Percentiles rank a stretch among this genome's conserved stretches.
Evolutionary conservation across 2,113 vertebrate genomes (phyloP).

Genomic region (Lepisosteus oculatus): DNA sequence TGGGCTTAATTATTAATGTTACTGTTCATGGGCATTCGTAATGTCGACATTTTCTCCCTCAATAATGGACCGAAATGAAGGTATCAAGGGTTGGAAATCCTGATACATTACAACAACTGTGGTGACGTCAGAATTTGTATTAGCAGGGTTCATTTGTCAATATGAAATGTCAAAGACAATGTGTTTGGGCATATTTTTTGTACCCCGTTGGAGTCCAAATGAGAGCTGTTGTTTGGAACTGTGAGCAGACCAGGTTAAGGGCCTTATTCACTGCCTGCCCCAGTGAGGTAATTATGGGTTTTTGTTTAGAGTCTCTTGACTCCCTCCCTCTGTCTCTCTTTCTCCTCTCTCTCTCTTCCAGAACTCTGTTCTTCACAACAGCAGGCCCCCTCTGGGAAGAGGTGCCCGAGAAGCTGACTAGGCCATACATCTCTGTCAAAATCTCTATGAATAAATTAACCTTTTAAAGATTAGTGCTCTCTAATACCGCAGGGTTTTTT

Average conservation of each 20-base stretch:
- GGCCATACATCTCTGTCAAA: conserved; percentile 99
- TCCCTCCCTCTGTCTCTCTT: conserved; percentile 17
- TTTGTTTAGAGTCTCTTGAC: conserved; percentile 57
- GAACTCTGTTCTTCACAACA: conserved; percentile 53
- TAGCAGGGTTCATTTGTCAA: conserved; percentile 22
- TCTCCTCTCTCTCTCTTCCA: conserved; percentile 34
- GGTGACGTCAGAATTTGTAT: background rate
- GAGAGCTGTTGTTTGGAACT: conserved; percentile 37
- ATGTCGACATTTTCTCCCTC: too few species aligned
- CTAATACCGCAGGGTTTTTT: conserved; percentile 95
- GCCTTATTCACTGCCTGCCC: conserved; percentile 59
- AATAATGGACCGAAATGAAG: conserved; percentile 6
- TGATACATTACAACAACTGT: conserved; percentile 4
- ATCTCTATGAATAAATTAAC: conserved; percentile 99
- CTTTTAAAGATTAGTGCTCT: conserved; percentile 99
- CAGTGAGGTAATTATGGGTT: conserved; percentile 72
- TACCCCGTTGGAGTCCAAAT: conserved; percentile 30
- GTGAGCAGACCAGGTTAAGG: conserved; percentile 51
- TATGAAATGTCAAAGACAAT: conserved; percentile 14
- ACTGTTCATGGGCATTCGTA: too few species aligned
- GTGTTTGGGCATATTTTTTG: conserved; percentile 24
- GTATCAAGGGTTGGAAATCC: background rate
- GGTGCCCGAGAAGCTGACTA: conserved; percentile 75
- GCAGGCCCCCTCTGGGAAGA: conserved; percentile 83
- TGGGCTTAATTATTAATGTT: too few species aligned